phyloP scores from a whole-genome alignment of 2,797 vertebrate species.

The Protonibea diacanthus region DNA sequence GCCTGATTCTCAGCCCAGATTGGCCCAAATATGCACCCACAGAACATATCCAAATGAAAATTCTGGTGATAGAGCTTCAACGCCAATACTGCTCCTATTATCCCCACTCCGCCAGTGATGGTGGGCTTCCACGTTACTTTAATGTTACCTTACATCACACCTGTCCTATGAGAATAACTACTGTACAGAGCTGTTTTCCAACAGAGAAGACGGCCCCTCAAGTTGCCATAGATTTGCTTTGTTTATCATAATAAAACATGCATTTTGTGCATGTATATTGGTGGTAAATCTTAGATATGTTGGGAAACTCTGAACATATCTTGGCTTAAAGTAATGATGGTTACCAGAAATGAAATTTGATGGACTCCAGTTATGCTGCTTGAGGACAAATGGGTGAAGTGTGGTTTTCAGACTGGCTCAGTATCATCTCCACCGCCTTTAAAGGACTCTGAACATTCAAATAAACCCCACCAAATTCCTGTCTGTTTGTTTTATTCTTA shows the following conservation, averaged over 20 bases:
- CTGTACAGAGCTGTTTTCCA: neutral
- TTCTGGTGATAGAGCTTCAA: neutral
- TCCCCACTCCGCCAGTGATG: neutral
- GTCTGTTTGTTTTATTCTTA: neutral
- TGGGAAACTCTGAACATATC: neutral
- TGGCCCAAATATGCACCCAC: neutral
- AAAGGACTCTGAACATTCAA: neutral
- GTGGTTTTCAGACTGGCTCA: neutral
- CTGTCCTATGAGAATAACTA: neutral
- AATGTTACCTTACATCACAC: neutral
- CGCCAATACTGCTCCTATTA: neutral
- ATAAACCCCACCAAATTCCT: neutral
- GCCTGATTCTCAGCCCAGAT: constrained; percentile 5
- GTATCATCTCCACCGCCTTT: neutral
- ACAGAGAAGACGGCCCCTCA: no score
- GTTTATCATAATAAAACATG: neutral
- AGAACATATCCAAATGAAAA: neutral
- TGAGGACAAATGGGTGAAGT: neutral
- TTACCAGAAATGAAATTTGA: neutral
- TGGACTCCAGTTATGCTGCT: neutral
- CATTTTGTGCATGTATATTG: no score
- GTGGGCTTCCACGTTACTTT: neutral
- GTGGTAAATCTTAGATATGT: neutral
- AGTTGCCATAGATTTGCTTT: neutral
- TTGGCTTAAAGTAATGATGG: neutral